Conservation (phyloP, 1,140 invertebrate genomes). For the Sinonovacula constricta region DNA sequence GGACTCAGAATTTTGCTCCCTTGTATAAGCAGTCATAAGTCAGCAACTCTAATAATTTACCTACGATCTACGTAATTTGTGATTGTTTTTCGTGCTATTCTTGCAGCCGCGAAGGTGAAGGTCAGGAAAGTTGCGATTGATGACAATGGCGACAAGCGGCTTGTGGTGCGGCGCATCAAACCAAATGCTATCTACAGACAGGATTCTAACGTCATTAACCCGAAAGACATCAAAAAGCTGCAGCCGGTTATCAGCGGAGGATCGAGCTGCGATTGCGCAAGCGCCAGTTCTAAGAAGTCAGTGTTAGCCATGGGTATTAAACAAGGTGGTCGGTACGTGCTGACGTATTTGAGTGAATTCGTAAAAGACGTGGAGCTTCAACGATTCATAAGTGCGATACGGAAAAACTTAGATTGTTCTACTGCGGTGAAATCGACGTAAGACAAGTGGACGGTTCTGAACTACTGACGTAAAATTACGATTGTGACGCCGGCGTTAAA, state of each 20-base stretch:
- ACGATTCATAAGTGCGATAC: constrained; percentile 32
- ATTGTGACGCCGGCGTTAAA: neutral
- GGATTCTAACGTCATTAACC: constrained; percentile 16
- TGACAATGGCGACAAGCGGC: constrained; percentile 34
- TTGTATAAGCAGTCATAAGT: too few species aligned
- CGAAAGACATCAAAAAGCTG: constrained; percentile 15
- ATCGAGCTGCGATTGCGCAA: constrained; percentile 30
- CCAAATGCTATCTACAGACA: neutral
- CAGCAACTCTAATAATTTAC: too few species aligned
- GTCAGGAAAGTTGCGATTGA: constrained; percentile 34
- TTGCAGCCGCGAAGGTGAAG: constrained; percentile 20
- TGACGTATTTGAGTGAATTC: constrained; percentile 31
- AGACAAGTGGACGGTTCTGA: neutral
- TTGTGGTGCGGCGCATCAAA: constrained; percentile 16
- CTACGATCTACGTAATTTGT: too few species aligned
- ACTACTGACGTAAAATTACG: neutral
- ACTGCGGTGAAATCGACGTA: too few species aligned
- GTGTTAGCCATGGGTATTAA: constrained; percentile 40
- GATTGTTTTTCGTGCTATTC: too few species aligned
- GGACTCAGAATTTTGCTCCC: too few species aligned
- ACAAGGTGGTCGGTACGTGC: constrained; percentile 22
- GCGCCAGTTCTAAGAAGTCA: constrained; percentile 7
- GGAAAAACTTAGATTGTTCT: constrained; percentile 28
- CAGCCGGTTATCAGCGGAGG: constrained; percentile 36
- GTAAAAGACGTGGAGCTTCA: constrained; percentile 43